These are phyloP conservation scores for Lophius piscatorius DNA, from an alignment of 2,113 vertebrate genomes.

Conservation along the genomic window DNA sequence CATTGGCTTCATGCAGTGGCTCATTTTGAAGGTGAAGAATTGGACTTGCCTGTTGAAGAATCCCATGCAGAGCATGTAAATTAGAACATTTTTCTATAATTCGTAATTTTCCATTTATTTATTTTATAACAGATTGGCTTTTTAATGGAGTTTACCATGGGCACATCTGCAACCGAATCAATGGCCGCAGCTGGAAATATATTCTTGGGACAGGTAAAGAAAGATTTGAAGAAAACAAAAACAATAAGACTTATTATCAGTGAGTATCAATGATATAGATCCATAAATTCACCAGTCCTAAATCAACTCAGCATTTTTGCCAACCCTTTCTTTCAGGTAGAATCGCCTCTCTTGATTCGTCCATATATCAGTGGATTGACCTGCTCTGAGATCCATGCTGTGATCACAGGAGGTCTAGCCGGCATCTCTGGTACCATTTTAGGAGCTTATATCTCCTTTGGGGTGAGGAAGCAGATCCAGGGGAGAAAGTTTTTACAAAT, in stretches of 20 bases:
- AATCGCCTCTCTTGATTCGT: constrained; percentile 83
- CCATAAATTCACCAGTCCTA: not conserved
- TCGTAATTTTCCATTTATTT: not conserved
- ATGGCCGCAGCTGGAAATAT: constrained; percentile 88
- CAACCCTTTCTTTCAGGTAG: constrained; percentile 72
- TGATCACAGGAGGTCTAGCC: constrained; percentile 89
- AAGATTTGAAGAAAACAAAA: constrained; percentile 5
- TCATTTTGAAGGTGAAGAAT: constrained; percentile 84
- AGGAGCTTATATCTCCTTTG: constrained; percentile 87
- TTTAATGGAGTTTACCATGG: constrained; percentile 85
- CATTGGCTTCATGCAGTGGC: constrained; percentile 87
- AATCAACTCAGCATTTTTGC: constrained; percentile 5
- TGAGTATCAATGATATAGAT: not conserved
- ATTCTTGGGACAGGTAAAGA: constrained; percentile 86
- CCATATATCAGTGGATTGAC: constrained; percentile 83
- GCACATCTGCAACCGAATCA: constrained; percentile 87
- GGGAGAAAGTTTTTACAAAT: not conserved
- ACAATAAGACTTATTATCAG: not conserved
- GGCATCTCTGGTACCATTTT: constrained; percentile 86
- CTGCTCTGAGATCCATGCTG: constrained; percentile 86
- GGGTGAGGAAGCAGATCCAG: constrained; percentile 75
- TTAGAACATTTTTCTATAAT: too few relatives aligned
- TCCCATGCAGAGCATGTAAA: too few relatives aligned
- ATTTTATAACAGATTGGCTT: constrained; percentile 83
- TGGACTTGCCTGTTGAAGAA: not conserved